A percentile compares a stretch with the other conserved stretches of the same genome.
Conservation (phyloP, 1,140 invertebrate species). For the Diorhabda elongata region DNA sequence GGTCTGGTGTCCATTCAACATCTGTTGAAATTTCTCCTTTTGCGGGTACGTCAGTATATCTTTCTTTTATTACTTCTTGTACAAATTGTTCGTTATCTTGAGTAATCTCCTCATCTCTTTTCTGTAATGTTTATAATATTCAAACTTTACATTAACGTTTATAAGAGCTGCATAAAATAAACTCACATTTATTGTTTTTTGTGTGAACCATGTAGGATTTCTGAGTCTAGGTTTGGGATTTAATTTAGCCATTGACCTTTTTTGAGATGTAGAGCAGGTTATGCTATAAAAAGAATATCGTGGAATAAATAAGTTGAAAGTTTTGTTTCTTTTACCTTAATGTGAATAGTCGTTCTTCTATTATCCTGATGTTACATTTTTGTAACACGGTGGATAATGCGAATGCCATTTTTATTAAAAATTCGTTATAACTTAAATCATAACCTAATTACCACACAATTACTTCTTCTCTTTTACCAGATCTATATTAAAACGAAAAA, state of each 20-base stretch:
- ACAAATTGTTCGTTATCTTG: constrained; percentile 79
- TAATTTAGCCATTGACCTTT: constrained; percentile 33
- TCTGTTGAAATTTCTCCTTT: constrained; percentile 51
- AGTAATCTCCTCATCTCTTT: constrained; percentile 67
- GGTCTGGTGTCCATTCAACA: constrained; percentile 60
- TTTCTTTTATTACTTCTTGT: constrained; percentile 67
- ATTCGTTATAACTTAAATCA: no score
- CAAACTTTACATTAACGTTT: no score
- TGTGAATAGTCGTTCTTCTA: no score
- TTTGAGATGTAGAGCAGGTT: constrained; percentile 25
- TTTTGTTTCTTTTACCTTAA: no score
- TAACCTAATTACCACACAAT: no score
- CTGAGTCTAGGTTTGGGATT: constrained; percentile 49
- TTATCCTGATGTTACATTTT: no score
- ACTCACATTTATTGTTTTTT: constrained; percentile 52
- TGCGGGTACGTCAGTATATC: constrained; percentile 47
- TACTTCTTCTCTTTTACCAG: no score
- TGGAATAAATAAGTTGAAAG: no score
- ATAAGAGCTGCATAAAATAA: background rate
- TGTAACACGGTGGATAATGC: no score
- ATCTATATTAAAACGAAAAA: no score
- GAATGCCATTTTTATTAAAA: no score
- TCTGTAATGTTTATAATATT: constrained; percentile 44
- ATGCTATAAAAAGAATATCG: no score
- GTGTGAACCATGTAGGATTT: constrained; percentile 57